Evolutionary conservation across 2,797 vertebrate genomes (phyloP), one percentile per base, ranked within the genome.

Genomic region (Momotus momota): DNA sequence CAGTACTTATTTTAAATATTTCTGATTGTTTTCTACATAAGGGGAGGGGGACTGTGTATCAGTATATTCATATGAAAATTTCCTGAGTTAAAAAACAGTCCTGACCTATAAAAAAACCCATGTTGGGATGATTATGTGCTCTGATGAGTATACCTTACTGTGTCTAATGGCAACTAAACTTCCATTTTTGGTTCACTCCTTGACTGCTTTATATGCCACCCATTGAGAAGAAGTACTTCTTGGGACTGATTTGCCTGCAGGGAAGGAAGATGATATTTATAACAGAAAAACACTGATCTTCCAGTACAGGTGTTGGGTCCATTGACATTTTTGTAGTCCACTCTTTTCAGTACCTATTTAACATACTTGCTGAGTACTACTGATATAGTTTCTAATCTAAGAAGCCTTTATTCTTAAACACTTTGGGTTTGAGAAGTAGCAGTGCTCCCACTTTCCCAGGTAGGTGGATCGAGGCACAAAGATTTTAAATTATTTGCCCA

Each of bases 1-100:
- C 40, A 35, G 66, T 81, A 89, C 74, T 78, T 96, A 70, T 88
- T 97, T 97, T 52, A 35, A 35, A 73, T 88, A 94, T 82, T 87
- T 60, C 46, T 86, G 67, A 77, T 83, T 90, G 33, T 43, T 77
- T 77, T 45, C 55, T 72, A 38, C 5, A 15, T 31, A 27, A 27
- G 3, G 3, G 20, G 26, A 4, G 6, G 6, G 14, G 8, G 8
- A 15, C 35, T 33, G 57, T 43, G 9, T 43, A 29, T 78, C 33
- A 60, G 13, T 70, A 58, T 27, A 52, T 6, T 54, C 8, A 71
- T 14, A 60, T 54, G 25, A 77, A 71, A 71, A 54, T 60, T 2
- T 5, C 12, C 33, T 61, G 33, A 16, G 16, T 55, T 60, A 27
- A 45, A 81, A 77, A 45, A 17, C 64, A 23, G 5, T 46, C 22